phyloP scores from a whole-genome alignment of 2,888 invertebrate species.

The Phorcus lineatus region DNA sequence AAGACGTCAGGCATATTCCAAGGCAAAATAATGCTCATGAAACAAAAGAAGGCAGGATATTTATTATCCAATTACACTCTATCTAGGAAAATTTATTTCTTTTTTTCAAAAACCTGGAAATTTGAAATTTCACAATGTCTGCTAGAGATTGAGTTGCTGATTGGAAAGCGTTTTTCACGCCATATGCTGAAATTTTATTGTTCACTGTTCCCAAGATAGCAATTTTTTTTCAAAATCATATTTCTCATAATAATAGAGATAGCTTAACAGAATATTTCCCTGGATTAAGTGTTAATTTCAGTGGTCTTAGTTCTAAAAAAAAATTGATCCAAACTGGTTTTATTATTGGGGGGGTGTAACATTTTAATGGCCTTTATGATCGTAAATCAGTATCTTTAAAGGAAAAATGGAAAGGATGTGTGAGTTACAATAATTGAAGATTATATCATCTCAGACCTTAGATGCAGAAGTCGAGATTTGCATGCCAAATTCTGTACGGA shows the following conservation, averaged over 20 bases:
- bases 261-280: conserved; percentile 3
- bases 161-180: neutral
- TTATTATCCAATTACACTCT: too few relatives aligned
- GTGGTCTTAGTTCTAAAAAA: neutral
- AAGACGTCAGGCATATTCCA: too few relatives aligned
- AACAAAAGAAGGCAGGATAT: too few relatives aligned
- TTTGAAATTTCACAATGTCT: conserved; percentile 12
- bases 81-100: too few relatives aligned
- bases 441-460: neutral
- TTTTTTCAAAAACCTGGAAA: neutral
- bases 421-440: neutral
- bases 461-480: too few relatives aligned
- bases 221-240: conserved; percentile 17
- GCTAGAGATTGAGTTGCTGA: neutral
- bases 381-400: conserved; percentile 11
- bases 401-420: neutral
- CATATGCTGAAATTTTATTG: conserved; percentile 7
- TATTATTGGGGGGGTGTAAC: neutral
- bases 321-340: neutral
- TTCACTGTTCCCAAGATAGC: neutral
- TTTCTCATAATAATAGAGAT: conserved; percentile 1
- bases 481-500: too few relatives aligned
- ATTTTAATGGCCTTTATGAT: neutral
- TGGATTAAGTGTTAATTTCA: conserved; percentile 20
- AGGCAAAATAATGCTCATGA: too few relatives aligned